Percentiles rank a stretch among this genome's conserved stretches.
phyloP scores from a whole-genome alignment of 2,888 invertebrate species.

The Seira musarum region DNA sequence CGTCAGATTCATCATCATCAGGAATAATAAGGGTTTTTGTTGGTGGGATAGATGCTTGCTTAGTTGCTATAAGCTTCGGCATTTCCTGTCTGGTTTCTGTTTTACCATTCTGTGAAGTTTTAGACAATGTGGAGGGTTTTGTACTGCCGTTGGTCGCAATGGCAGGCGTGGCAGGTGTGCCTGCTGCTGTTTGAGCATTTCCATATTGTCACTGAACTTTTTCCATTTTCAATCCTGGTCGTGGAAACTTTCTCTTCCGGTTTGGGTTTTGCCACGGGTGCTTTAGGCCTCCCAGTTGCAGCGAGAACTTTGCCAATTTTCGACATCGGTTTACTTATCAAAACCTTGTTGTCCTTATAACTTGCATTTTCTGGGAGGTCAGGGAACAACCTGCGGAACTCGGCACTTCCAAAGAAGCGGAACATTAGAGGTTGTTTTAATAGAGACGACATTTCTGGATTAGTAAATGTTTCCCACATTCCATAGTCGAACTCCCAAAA shows the following conservation, averaged over 20 bases:
- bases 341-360: slow-evolving; percentile 3
- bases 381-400: slow-evolving; percentile 34
- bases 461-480: slow-evolving; percentile 48
- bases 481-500: slow-evolving; percentile 51
- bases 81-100: neutral
- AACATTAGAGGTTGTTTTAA: slow-evolving; percentile 37
- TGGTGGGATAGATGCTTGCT: too few relatives aligned
- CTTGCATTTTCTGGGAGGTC: slow-evolving; percentile 30
- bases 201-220: neutral
- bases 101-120: too few relatives aligned
- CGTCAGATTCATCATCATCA: neutral
- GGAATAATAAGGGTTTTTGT: neutral
- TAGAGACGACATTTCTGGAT: slow-evolving; percentile 35
- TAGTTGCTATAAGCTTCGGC: neutral
- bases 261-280: neutral
- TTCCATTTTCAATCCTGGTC: neutral
- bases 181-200: neutral
- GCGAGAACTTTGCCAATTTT: slow-evolving; percentile 28
- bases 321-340: slow-evolving; percentile 8
- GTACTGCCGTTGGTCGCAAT: neutral
- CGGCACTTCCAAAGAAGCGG: slow-evolving; percentile 38
- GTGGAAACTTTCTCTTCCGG: slow-evolving; percentile 18
- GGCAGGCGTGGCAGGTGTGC: neutral
- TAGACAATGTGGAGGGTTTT: neutral
- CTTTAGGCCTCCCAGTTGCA: neutral